These are phyloP conservation scores for Typhlomys cinereus DNA, from an alignment of 2,113 vertebrate species.

Conservation along the genomic window DNA sequence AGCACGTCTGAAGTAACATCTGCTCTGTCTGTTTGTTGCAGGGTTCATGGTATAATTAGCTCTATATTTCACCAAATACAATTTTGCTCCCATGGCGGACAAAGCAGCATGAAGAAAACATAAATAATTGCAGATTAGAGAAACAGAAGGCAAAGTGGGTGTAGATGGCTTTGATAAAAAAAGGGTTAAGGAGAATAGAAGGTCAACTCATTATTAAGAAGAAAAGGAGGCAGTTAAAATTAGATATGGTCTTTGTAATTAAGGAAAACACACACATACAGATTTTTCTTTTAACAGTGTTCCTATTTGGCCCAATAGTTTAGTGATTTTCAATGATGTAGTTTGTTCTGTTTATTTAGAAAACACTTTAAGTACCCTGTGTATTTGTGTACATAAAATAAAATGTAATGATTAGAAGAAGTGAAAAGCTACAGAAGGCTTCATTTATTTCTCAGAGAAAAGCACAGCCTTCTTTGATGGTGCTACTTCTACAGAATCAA, in stretches of 20 bases:
- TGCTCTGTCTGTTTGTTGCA: constrained; percentile 91
- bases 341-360: constrained; percentile 60
- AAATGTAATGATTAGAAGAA: constrained; percentile 35
- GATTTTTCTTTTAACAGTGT: constrained; percentile 70
- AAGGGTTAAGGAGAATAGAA: constrained; percentile 90
- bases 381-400: constrained; percentile 20
- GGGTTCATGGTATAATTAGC: constrained; percentile 90
- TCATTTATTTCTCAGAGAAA: constrained; percentile 36
- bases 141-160: constrained; percentile 90
- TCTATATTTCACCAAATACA: constrained; percentile 91
- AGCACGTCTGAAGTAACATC: constrained; percentile 90
- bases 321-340: constrained; percentile 38
- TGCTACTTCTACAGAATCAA: constrained; percentile 27
- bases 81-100: constrained; percentile 88
- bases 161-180: constrained; percentile 88
- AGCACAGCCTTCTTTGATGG: constrained; percentile 51
- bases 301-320: constrained; percentile 64
- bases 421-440: not conserved
- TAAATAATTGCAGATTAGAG: constrained; percentile 92
- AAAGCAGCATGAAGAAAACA: constrained; percentile 89
- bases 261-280: constrained; percentile 67
- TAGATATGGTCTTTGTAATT: constrained; percentile 78
- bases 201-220: constrained; percentile 84
- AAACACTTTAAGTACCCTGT: constrained; percentile 40
- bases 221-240: constrained; percentile 80